These are phyloP conservation scores for Diaphora mendica DNA, from an alignment of 2,888 invertebrate genomes.

Conservation along the genomic window DNA sequence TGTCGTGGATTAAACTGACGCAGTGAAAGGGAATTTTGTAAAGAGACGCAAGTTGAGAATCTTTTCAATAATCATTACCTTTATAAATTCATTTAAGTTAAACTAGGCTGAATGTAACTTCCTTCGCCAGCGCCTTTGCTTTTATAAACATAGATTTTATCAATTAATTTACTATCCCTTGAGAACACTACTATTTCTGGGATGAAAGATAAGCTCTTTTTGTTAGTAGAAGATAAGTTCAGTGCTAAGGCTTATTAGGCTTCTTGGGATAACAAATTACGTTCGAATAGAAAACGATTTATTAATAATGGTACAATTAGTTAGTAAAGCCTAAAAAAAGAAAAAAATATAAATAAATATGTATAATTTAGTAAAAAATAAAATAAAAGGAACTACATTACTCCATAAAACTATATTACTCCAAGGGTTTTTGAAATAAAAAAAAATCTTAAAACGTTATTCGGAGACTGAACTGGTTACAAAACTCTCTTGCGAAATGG, in stretches of 20 bases:
- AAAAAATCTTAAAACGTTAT: conserved; percentile 51
- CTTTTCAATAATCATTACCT: conserved; percentile 43
- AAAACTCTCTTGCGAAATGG: conserved; percentile 59
- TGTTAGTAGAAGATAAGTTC: too few species aligned
- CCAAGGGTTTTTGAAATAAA: conserved; percentile 34
- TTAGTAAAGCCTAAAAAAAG: neutral
- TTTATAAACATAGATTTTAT: neutral
- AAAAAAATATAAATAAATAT: neutral
- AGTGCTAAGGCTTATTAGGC: too few species aligned
- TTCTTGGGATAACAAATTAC: too few species aligned
- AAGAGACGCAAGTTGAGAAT: conserved; percentile 54
- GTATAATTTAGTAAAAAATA: neutral
- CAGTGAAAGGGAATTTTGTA: conserved; percentile 58
- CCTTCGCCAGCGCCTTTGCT: too few species aligned
- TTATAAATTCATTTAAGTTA: conserved; percentile 22
- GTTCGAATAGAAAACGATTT: neutral
- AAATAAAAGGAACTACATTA: neutral
- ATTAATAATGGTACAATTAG: neutral
- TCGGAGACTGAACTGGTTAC: conserved; percentile 56
- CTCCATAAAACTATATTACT: conserved; percentile 42
- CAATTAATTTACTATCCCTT: neutral
- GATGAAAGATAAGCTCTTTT: neutral
- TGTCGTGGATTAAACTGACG: conserved; percentile 59
- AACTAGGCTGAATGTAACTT: neutral
- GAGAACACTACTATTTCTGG: neutral